phyloP scores from a whole-genome alignment of 2,888 invertebrate genomes.

The Trichopria drosophilae region DNA sequence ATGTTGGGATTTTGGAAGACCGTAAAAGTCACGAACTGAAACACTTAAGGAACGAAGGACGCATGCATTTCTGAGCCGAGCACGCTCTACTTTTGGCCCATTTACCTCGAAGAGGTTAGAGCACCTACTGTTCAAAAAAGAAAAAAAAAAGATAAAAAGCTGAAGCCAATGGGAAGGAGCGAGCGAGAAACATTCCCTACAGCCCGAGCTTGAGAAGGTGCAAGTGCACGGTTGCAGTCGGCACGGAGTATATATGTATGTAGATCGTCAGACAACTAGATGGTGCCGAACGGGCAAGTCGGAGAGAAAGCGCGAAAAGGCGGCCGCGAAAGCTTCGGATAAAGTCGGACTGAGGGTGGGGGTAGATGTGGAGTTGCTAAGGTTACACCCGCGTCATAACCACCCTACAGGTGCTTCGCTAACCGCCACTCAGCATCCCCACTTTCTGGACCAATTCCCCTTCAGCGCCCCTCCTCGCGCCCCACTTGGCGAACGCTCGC shows the following conservation, averaged over 20 bases:
- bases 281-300: conserved; percentile 23
- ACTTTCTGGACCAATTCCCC: conserved; percentile 26
- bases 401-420: conserved; percentile 42
- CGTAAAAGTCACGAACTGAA: conserved; percentile 27
- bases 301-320: conserved; percentile 21
- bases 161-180: no score
- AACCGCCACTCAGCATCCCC: conserved; percentile 36
- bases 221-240: no score
- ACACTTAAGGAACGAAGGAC: conserved; percentile 32
- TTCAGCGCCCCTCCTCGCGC: conserved; percentile 17
- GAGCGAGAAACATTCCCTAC: no score
- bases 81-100: conserved; percentile 42
- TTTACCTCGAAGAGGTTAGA: conserved; percentile 28
- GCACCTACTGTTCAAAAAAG: conserved; percentile 11
- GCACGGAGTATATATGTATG: no score
- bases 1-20: conserved; percentile 13
- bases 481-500: conserved; percentile 27
- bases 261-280: no score
- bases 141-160: no score
- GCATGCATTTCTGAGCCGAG: conserved; percentile 29
- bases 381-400: conserved; percentile 52
- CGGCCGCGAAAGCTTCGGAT: no score
- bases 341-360: no score
- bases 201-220: no score
- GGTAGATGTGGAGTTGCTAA: conserved; percentile 51